A percentile compares a stretch with the other conserved stretches of the same genome.
phyloP scores from a whole-genome alignment of 2,113 vertebrate species.

The Dasyurus viverrinus region DNA sequence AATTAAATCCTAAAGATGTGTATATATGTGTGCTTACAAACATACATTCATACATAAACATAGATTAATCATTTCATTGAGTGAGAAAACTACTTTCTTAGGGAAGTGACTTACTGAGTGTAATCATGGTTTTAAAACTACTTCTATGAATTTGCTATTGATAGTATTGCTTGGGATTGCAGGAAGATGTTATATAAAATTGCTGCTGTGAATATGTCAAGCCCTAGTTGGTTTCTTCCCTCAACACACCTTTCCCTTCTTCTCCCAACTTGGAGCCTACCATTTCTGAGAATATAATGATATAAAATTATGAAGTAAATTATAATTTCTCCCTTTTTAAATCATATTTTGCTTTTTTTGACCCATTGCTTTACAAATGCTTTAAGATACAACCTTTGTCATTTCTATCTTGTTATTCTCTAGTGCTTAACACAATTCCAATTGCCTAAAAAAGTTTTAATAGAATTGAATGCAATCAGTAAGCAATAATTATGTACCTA shows the following conservation, averaged over 20 bases:
- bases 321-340: not conserved
- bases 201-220: constrained; percentile 43
- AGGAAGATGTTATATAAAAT: not conserved
- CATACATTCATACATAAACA: constrained; percentile 18
- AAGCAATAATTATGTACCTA: not conserved
- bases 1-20: not conserved
- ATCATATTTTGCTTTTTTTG: not conserved
- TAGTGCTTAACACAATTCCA: not conserved
- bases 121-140: constrained; percentile 61
- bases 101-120: constrained; percentile 50
- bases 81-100: constrained; percentile 66
- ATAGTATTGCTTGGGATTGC: constrained; percentile 18
- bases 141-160: constrained; percentile 56
- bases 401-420: not conserved
- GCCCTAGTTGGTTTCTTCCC: constrained; percentile 6
- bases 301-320: not conserved
- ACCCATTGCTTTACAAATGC: not conserved
- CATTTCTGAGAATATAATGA: not conserved
- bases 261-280: not conserved
- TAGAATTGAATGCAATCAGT: not conserved
- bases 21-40: too few relatives aligned
- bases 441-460: not conserved
- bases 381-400: not conserved
- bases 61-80: constrained; percentile 66
- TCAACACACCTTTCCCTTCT: not conserved